A percentile compares a stretch with the other conserved stretches of the same genome.
phyloP scores from a whole-genome alignment of 64 coral and sea anemone genomes.

The Montipora sp. region DNA sequence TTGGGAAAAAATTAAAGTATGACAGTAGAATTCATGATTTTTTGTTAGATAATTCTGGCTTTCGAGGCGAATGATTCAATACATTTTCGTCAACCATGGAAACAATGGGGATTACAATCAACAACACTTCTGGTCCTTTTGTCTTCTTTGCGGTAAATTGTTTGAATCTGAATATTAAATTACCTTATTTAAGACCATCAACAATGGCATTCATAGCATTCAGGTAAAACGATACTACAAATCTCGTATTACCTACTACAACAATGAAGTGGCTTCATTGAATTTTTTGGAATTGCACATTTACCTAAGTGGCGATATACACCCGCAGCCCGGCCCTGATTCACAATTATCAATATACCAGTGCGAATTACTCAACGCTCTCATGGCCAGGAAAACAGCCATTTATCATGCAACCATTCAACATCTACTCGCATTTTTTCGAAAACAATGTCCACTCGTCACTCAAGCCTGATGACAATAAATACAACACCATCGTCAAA shows the following conservation, averaged over 20 bases:
- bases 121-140: not conserved
- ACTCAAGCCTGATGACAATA: too few species aligned
- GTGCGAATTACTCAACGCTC: too few species aligned
- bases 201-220: not conserved
- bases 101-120: slow-evolving; percentile 9
- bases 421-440: too few species aligned
- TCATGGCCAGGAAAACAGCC: too few species aligned
- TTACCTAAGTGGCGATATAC: too few species aligned
- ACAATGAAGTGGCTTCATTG: not conserved
- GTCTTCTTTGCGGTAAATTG: not conserved
- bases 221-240: not conserved
- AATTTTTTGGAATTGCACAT: too few species aligned
- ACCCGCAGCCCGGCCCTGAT: too few species aligned
- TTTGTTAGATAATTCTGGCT: not conserved
- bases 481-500: too few species aligned
- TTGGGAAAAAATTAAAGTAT: not conserved
- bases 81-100: not conserved
- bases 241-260: slow-evolving; percentile 8
- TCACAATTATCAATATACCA: too few species aligned
- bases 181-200: not conserved
- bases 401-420: too few species aligned
- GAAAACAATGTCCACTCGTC: too few species aligned
- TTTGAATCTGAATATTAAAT: not conserved
- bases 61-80: not conserved
- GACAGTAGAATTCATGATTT: not conserved